Conservation (phyloP, 2,888 invertebrate genomes). For the Arge pagana region DNA sequence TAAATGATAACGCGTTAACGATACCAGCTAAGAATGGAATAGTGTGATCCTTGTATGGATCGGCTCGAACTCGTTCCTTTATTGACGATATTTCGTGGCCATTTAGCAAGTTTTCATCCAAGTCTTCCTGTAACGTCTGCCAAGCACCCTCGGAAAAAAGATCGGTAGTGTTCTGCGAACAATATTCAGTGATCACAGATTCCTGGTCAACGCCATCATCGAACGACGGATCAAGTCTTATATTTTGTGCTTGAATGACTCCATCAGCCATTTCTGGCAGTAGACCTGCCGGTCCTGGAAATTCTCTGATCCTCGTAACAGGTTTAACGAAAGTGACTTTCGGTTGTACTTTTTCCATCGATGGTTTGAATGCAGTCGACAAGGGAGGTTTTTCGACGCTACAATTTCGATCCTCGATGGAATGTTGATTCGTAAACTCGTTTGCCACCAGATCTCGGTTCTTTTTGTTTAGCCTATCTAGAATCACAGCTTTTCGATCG, state of each 20-base stretch:
- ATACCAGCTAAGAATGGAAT: slow-evolving; percentile 51
- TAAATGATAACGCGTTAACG: slow-evolving; percentile 50
- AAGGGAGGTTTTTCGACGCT: too few relatives aligned
- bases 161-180: slow-evolving; percentile 48
- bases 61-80: slow-evolving; percentile 40
- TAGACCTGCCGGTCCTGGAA: slow-evolving; percentile 61
- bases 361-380: too few relatives aligned
- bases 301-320: slow-evolving; percentile 50
- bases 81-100: slow-evolving; percentile 46
- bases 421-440: too few relatives aligned
- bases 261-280: slow-evolving; percentile 46
- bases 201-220: slow-evolving; percentile 21
- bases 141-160: slow-evolving; percentile 49
- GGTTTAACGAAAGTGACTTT: slow-evolving; percentile 24
- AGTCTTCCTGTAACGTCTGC: slow-evolving; percentile 47
- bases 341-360: too few relatives aligned
- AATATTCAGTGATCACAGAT: slow-evolving; percentile 32
- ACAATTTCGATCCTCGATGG: too few relatives aligned
- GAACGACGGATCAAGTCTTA: slow-evolving; percentile 27
- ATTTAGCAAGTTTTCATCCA: slow-evolving; percentile 42
- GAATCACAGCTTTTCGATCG: background rate
- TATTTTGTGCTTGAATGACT: slow-evolving; percentile 11
- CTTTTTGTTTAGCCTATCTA: slow-evolving; percentile 1
- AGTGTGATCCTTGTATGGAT: slow-evolving; percentile 40
- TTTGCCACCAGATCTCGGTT: too few relatives aligned